Base-by-base conservation (phyloP, 2,888 invertebrate species). In the Diarsia rubi region DNA sequence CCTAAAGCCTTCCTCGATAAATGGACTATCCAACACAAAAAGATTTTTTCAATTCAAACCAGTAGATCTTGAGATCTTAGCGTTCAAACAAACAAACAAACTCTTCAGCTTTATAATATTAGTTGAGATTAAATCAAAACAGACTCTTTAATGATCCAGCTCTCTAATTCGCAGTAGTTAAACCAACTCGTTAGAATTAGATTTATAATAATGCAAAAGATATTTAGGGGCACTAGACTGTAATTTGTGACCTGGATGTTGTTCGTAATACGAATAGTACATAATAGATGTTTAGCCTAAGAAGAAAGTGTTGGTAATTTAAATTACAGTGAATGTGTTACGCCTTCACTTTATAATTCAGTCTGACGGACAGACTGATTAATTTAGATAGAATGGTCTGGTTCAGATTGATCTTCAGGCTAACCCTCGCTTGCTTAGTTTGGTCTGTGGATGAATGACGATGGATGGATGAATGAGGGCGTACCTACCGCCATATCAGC, bases 111-210 rank as follows among this genome's bases (percentile, higher is more conserved):
- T 44, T 44, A 44, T 44, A 12, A 3, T 12, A 14, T 2, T 12
- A 14, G 14, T 14, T 2, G 1, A 3, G 12, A 14, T 14, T 14
- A 14, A 14, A 44, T 44, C 12, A 44, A 44, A 14, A 44, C 14
- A 44, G 44, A 45, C 44, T 14, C 44, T 65, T 59, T 75, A 65
- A 75, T 60, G 0, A 65, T n/a, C 27, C 21, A 31, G 11, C 52
- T 9, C 12, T 12, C 14, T 27, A 27, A 24, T 24, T 54, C 11
- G 24, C 2, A 65, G 31, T 59, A 44, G 31, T n/a, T 14, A 14
- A 4, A 45, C n/a, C 3, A 77, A 24, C 79, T 77, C 42, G 42
- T 79, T 66, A 73, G 49, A 66, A 73, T 62, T 54, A 47, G 11
- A 79, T 73, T 69, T 62, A 54, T 24, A 31, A 21, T 42, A 54